Evolutionary conservation across 2,113 vertebrate species (phyloP).

Genomic region (Rutilus rutilus): DNA sequence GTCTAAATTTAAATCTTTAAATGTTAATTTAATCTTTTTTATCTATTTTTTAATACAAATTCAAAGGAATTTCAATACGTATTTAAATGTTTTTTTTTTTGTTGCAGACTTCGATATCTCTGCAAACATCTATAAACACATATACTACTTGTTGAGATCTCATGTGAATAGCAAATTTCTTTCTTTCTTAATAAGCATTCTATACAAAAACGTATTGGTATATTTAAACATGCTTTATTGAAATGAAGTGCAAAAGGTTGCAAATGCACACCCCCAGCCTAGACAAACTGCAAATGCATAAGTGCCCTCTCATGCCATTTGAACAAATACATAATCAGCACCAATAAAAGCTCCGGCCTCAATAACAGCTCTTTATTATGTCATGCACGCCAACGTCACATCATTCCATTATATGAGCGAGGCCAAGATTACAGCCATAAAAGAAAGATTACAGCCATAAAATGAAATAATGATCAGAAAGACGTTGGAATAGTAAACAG

Average conservation of each 20-base stretch:
- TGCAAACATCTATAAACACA: too few relatives aligned
- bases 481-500: background rate
- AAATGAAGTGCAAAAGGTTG: background rate
- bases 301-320: background rate
- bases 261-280: background rate
- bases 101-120: too few relatives aligned
- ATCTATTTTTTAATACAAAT: too few relatives aligned
- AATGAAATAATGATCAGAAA: background rate
- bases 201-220: background rate
- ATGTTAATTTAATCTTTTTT: too few relatives aligned
- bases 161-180: background rate
- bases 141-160: too few relatives aligned
- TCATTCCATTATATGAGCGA: slow-evolving; percentile 1
- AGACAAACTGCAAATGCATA: background rate
- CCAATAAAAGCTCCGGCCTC: slow-evolving; percentile 1
- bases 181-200: background rate
- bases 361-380: slow-evolving; percentile 31
- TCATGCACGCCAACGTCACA: background rate
- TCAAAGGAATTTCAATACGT: too few relatives aligned
- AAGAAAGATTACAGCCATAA: background rate
- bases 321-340: slow-evolving; percentile 18
- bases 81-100: too few relatives aligned
- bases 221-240: background rate
- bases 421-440: slow-evolving; percentile 7
- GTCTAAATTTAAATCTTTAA: too few relatives aligned